Evolutionary conservation across 2,888 invertebrate genomes (phyloP).

Genomic region (Amaurobius ferox): DNA sequence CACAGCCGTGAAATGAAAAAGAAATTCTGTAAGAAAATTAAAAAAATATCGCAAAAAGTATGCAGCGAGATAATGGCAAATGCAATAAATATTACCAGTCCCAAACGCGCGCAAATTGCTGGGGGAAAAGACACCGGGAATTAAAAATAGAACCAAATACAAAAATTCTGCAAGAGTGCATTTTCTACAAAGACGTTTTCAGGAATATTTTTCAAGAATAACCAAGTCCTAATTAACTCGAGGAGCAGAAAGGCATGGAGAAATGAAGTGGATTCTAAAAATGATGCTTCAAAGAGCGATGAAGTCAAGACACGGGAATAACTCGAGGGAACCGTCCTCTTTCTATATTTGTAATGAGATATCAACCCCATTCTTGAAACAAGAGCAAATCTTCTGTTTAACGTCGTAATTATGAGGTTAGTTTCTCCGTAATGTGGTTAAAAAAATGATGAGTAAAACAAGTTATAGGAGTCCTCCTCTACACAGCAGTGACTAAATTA

Average conservation of each 20-base stretch:
- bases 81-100: not conserved
- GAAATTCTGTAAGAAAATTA: not conserved
- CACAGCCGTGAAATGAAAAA: too few species aligned
- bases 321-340: not conserved
- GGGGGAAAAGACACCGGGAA: not conserved
- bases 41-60: not conserved
- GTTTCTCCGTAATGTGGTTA: too few species aligned
- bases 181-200: not conserved
- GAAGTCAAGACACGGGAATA: not conserved
- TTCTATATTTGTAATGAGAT: not conserved
- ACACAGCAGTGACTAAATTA: too few species aligned
- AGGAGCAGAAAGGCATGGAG: not conserved
- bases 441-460: too few species aligned
- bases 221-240: not conserved
- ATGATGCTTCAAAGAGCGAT: not conserved
- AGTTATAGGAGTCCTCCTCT: too few species aligned
- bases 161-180: not conserved
- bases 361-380: not conserved
- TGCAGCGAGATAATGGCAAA: not conserved
- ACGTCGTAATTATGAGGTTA: too few species aligned
- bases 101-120: not conserved
- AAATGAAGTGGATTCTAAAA: not conserved
- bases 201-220: slow-evolving; percentile 2
- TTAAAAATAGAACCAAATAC: not conserved
- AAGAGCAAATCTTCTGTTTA: too few species aligned